These are phyloP conservation scores for Rhynchonycteris naso DNA, from an alignment of 2,797 vertebrate species.

Conservation along the genomic window DNA sequence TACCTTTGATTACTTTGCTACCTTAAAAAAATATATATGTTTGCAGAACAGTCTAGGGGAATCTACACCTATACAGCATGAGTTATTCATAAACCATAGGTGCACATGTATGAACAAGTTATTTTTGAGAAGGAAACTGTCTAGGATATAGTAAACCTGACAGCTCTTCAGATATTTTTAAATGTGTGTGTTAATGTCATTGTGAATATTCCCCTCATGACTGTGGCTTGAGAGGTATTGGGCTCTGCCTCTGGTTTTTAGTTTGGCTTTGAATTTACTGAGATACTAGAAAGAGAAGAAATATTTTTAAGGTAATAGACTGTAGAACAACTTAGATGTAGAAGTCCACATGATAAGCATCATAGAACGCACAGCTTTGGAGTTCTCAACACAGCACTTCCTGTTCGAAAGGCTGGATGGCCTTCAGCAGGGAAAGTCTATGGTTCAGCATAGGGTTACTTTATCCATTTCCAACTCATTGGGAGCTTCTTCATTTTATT, in stretches of 20 bases:
- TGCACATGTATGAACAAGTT: conserved; percentile 52
- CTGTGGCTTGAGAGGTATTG: conserved; percentile 3
- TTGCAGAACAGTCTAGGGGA: conserved; percentile 52
- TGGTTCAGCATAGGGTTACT: conserved; percentile 6
- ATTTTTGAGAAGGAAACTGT: conserved; percentile 67
- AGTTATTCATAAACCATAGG: conserved; percentile 31
- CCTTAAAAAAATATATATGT: conserved; percentile 60
- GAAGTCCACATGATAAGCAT: background rate
- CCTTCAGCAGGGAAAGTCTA: background rate
- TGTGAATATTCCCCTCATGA: conserved; percentile 19
- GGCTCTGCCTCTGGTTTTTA: conserved; percentile 61
- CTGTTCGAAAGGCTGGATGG: background rate
- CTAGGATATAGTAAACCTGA: conserved; percentile 27
- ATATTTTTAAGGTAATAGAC: conserved; percentile 48
- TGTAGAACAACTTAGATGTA: background rate
- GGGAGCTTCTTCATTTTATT: conserved; percentile 11
- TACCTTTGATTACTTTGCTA: conserved; percentile 59
- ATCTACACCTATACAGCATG: conserved; percentile 6
- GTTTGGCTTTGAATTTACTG: conserved; percentile 65
- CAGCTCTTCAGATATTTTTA: conserved; percentile 40
- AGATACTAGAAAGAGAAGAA: conserved; percentile 41
- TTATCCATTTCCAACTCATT: background rate
- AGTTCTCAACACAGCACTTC: background rate
- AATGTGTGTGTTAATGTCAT: background rate
- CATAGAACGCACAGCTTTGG: background rate